Evolutionary conservation across 2,888 invertebrate genomes (phyloP).

Genomic region (Drosophila incognita): DNA sequence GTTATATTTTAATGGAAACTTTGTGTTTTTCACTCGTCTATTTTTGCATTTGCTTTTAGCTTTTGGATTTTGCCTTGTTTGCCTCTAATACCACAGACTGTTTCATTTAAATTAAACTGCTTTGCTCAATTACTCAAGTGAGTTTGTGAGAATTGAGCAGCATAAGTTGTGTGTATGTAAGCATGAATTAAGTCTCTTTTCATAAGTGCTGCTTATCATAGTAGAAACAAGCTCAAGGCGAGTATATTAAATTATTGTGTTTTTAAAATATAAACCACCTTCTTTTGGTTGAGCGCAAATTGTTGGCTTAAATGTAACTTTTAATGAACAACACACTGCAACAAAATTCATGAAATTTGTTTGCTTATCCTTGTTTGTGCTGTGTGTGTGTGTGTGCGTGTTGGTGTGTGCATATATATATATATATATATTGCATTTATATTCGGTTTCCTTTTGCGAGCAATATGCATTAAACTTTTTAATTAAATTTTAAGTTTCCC

Average conservation of each 20-base stretch:
- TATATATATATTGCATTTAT: conserved; percentile 8
- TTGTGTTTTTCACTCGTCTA: neutral
- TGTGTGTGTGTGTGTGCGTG: neutral
- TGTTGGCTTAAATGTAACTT: conserved; percentile 46
- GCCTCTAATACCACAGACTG: neutral
- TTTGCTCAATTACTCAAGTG: neutral
- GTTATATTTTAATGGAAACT: neutral
- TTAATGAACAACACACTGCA: conserved; percentile 61
- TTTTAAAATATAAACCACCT: neutral
- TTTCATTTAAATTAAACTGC: neutral
- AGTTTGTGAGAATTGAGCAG: neutral
- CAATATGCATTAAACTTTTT: conserved; percentile 63
- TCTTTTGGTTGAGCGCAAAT: neutral
- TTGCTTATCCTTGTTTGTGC: conserved; percentile 8
- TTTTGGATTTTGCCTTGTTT: neutral
- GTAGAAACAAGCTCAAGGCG: neutral
- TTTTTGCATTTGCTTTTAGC: neutral
- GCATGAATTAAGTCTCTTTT: neutral
- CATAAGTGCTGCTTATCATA: neutral
- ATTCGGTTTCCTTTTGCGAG: conserved; percentile 15
- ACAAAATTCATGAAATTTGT: conserved; percentile 36
- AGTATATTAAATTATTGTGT: neutral
- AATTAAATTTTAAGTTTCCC: conserved; percentile 67
- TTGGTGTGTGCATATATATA: neutral
- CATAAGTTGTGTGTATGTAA: neutral